Percentiles rank a stretch among this genome's conserved stretches.
Conservation (phyloP, 2,888 invertebrate species). For the Coenonympha arcania region DNA sequence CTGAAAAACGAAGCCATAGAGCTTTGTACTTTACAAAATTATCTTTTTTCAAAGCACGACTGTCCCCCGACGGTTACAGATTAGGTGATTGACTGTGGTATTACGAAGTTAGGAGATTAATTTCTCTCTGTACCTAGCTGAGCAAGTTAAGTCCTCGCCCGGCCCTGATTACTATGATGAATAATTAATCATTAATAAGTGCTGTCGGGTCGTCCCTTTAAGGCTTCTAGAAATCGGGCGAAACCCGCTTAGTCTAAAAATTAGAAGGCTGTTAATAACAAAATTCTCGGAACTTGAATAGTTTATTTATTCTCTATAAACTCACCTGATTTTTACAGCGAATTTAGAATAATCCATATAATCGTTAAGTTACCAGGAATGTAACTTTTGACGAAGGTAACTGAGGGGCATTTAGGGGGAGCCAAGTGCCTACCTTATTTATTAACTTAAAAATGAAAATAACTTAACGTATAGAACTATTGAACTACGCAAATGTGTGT, state of each 20-base stretch:
- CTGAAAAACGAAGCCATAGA: not conserved
- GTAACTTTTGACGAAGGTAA: no score
- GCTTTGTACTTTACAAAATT: not conserved
- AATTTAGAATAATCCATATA: no score
- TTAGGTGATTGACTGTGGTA: constrained; percentile 6
- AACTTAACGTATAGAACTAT: no score
- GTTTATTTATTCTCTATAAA: no score
- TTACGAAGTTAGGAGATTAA: constrained; percentile 7
- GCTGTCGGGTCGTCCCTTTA: constrained; percentile 2
- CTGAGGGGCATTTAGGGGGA: no score
- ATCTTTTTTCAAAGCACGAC: not conserved
- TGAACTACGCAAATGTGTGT: no score
- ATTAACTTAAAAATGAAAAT: no score
- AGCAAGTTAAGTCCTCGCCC: constrained; percentile 1
- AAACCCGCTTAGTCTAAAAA: not conserved
- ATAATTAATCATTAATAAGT: constrained; percentile 8
- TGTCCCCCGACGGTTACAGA: not conserved
- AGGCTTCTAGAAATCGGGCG: not conserved
- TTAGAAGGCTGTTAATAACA: not conserved
- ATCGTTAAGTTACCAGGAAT: no score
- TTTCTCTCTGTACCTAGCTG: not conserved
- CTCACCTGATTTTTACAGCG: no score
- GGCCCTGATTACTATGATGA: constrained; percentile 6
- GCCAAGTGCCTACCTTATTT: no score
- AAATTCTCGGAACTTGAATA: not conserved